phyloP scores from a whole-genome alignment of 2,797 vertebrate species.

The Sphenopsis melanotis region DNA sequence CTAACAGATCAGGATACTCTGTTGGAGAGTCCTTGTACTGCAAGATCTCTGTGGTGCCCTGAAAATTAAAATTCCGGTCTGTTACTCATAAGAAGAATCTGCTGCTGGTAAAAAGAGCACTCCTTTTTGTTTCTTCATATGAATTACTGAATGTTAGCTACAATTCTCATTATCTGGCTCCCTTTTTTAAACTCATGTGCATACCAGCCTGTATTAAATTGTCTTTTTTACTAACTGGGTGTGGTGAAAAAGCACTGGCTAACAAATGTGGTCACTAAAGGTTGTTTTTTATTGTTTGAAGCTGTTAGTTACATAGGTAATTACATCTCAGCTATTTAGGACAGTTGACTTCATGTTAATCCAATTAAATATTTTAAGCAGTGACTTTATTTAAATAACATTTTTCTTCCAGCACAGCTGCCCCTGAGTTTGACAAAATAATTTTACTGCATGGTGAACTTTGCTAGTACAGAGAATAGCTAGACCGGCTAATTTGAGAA shows the following conservation, averaged over 20 bases:
- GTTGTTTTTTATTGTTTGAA: conserved; percentile 22
- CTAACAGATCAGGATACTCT: background rate
- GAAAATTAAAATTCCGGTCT: conserved; percentile 33
- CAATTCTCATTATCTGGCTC: background rate
- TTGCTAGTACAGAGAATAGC: background rate
- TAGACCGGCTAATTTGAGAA: background rate
- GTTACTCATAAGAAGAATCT: background rate
- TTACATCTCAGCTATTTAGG: background rate
- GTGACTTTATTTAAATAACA: conserved; percentile 7
- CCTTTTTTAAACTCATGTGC: background rate
- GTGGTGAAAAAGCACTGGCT: background rate
- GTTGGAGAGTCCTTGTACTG: conserved; percentile 11
- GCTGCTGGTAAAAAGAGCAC: background rate
- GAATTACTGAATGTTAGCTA: background rate
- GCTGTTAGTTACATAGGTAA: background rate
- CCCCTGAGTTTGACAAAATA: background rate
- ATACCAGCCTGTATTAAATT: background rate
- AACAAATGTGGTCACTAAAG: background rate
- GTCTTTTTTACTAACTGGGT: background rate
- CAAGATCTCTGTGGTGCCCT: background rate
- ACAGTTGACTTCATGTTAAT: conserved; percentile 9
- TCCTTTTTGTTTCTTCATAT: background rate
- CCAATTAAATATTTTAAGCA: background rate
- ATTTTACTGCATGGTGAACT: background rate
- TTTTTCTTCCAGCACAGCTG: background rate